Base-by-base conservation (phyloP, 2,113 vertebrate genomes). In the Alosa alosa region DNA sequence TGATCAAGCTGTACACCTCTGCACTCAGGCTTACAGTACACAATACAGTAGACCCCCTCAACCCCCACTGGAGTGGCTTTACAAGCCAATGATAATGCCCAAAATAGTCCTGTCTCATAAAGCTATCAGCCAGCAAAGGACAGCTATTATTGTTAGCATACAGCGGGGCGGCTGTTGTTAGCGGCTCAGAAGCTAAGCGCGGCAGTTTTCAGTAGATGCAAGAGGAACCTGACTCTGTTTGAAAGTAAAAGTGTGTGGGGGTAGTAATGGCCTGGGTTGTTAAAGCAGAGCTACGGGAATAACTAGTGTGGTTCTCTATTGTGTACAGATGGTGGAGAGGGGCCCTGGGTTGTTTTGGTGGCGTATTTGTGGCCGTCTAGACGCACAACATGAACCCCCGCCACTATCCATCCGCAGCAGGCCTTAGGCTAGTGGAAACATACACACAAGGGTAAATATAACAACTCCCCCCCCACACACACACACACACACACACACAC, bases 301-400 rank as follows among this genome's bases (percentile, higher is more conserved):
- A 78, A 13, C 64, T 68, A 68, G 72, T 31, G 5, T 41, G 36
- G 72, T 36, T 78, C 31, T 78, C 31, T 78, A 36, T 78, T 78
- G 36, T 78, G 25, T 78, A 39, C 72, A 78, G 72, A 78, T 78
- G 72, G 72, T 2, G 3, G 39, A 17, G 72, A 78, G 72, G 36
- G 72, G 72, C 72, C 31, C 36, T 6, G 72, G 25, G 72, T 78
- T 78, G 72, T 86, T 50, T 82, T 86, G 82, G 84, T 68, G 83
- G 68, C 83, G 72, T 84, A 81, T 78, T 78, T 87, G 84, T 49
- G 78, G 84, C 83, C 81, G 89, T 92, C 88, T 91, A 89, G 89
- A 92, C 88, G 31, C 82, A 55, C 57, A 87, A 86, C 82, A 85
- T 86, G 85, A 88, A 17, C 36, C 72, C 72, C 72, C 15, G 10